A percentile compares a stretch with the other conserved stretches of the same genome.
phyloP scores from a whole-genome alignment of 1,140 invertebrate species.

The Listronotus oregonensis region DNA sequence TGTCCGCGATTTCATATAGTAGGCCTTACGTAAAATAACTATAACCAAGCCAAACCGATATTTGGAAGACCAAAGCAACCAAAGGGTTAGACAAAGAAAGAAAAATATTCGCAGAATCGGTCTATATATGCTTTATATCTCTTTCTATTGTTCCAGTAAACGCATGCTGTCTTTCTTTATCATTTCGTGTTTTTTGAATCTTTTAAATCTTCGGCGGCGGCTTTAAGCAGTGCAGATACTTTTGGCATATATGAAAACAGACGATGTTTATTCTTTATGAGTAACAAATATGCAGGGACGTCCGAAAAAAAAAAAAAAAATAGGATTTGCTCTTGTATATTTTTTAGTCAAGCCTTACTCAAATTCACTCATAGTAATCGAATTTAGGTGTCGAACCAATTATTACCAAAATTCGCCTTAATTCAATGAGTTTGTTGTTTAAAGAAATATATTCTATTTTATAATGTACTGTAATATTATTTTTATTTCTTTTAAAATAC shows the following conservation, averaged over 20 bases:
- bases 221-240: not conserved
- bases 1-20: not conserved
- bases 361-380: no score
- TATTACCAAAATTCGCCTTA: no score
- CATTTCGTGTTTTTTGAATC: not conserved
- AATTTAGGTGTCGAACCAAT: no score
- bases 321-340: no score
- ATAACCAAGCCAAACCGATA: constrained; percentile 8
- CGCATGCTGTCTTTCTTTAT: not conserved
- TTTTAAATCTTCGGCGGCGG: not conserved
- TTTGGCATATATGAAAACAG: constrained; percentile 1
- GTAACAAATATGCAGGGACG: not conserved
- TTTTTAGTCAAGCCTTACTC: no score
- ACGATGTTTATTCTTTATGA: constrained; percentile 6
- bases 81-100: constrained; percentile 9
- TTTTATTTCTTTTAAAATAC: no score
- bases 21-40: constrained; percentile 2
- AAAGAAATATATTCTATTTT: no score
- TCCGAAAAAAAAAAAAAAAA: no score
- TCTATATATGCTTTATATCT: not conserved
- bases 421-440: no score
- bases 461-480: no score
- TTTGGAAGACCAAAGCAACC: constrained; percentile 3
- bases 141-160: no score
- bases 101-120: not conserved